phyloP scores from a whole-genome alignment of 2,888 invertebrate species.

The Epiblema foenella region DNA sequence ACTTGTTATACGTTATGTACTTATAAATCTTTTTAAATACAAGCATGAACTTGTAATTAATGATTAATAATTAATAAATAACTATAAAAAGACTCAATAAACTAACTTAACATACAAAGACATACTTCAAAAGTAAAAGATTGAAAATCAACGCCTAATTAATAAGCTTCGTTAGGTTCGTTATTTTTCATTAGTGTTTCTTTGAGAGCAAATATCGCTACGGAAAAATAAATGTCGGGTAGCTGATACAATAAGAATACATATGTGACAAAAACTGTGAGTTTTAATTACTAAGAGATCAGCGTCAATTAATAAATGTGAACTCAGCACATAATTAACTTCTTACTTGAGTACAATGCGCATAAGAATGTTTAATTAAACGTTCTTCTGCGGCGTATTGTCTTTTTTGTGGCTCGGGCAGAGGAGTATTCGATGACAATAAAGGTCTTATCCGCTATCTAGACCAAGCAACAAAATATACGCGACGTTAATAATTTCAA shows the following conservation, averaged over 20 bases:
- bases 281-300: constrained; percentile 41
- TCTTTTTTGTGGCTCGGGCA: neutral
- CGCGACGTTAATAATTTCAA: neutral
- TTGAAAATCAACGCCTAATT: constrained; percentile 5
- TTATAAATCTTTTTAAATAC: neutral
- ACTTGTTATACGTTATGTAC: neutral
- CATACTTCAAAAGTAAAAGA: neutral
- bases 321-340: constrained; percentile 31
- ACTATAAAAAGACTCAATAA: no score
- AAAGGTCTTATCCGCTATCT: neutral
- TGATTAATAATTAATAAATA: no score
- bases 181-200: constrained; percentile 52
- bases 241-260: constrained; percentile 26
- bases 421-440: neutral
- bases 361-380: constrained; percentile 35
- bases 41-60: no score
- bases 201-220: constrained; percentile 42
- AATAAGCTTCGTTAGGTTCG: constrained; percentile 49
- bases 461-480: neutral
- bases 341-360: constrained; percentile 19
- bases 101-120: no score
- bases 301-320: constrained; percentile 49
- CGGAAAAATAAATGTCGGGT: constrained; percentile 21
- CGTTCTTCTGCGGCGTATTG: constrained; percentile 5
- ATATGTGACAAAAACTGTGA: constrained; percentile 39